Evolutionary conservation across 92 coral and sea anemone genomes (phyloP).

Genomic region (Heteractis magnifica): DNA sequence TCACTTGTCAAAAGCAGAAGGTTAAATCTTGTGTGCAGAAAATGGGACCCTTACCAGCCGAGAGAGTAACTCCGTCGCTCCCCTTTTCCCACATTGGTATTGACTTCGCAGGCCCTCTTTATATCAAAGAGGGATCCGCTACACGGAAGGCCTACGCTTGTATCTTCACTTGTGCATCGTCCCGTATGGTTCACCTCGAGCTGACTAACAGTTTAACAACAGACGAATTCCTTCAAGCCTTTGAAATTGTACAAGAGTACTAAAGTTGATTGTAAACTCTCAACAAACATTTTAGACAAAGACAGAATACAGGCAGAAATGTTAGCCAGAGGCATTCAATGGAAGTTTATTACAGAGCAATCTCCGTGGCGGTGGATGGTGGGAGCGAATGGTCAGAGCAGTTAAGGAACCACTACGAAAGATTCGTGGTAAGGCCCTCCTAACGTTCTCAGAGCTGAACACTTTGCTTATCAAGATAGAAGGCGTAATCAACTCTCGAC

Average conservation of each 20-base stretch:
- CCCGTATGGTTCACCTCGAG: constrained; percentile 31
- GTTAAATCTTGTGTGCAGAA: constrained; percentile 21
- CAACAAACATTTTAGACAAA: constrained; percentile 13
- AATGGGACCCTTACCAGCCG: constrained; percentile 43
- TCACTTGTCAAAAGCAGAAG: constrained; percentile 18
- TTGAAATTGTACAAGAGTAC: constrained; percentile 24
- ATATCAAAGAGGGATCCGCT: constrained; percentile 4
- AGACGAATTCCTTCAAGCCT: constrained; percentile 33
- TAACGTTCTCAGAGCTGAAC: constrained; percentile 22
- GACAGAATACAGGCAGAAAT: constrained; percentile 22
- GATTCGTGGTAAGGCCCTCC: constrained; percentile 30
- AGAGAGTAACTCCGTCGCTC: constrained; percentile 34
- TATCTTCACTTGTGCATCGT: constrained; percentile 38
- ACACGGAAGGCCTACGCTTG: constrained; percentile 31
- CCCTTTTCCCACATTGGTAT: constrained; percentile 36
- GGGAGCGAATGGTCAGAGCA: constrained; percentile 26
- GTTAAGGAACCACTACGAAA: constrained; percentile 32
- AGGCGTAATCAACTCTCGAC: constrained; percentile 28
- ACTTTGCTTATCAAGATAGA: constrained; percentile 15
- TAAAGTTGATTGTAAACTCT: background rate
- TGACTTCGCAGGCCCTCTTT: constrained; percentile 42
- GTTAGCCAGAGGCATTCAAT: constrained; percentile 21
- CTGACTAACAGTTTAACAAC: no score
- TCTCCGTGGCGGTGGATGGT: constrained; percentile 45
- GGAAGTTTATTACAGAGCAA: constrained; percentile 28